These are phyloP conservation scores for Tupiocoris notatus DNA, from an alignment of 2,888 invertebrate species.

Conservation along the genomic window DNA sequence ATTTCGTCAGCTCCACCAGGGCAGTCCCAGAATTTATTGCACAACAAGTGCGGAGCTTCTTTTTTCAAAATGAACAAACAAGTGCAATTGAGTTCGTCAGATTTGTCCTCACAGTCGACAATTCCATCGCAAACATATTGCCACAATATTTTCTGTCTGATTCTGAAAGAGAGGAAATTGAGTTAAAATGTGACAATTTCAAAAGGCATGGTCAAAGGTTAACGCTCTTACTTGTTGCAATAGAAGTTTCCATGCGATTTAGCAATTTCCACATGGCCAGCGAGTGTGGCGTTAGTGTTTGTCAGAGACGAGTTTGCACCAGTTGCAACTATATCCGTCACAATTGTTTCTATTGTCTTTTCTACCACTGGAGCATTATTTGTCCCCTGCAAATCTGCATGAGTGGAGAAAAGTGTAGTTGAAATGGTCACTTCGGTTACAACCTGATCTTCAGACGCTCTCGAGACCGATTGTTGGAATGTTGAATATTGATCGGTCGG, in stretches of 20 bases:
- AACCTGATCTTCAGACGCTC: no score
- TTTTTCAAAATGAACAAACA: conserved; percentile 68
- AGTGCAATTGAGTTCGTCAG: conserved; percentile 71
- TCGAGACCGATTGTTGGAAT: no score
- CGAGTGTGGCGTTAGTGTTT: not conserved
- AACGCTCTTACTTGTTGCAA: not conserved
- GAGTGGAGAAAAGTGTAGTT: no score
- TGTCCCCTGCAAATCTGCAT: no score
- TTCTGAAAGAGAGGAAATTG: conserved; percentile 60
- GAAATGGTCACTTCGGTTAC: no score
- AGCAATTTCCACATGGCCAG: not conserved
- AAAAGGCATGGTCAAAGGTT: no score
- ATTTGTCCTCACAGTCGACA: conserved; percentile 78
- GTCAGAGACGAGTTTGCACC: no score
- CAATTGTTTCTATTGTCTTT: no score
- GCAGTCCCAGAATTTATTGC: conserved; percentile 75
- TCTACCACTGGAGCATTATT: no score
- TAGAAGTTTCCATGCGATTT: not conserved
- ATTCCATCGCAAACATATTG: conserved; percentile 65
- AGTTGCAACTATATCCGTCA: no score
- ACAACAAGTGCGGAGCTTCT: conserved; percentile 61
- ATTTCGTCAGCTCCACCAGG: conserved; percentile 72
- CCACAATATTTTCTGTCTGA: conserved; percentile 64
- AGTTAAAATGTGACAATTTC: no score
- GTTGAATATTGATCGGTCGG: no score